These are phyloP conservation scores for Uropsilus gracilis DNA, from an alignment of 2,113 vertebrate genomes.

Conservation along the genomic window DNA sequence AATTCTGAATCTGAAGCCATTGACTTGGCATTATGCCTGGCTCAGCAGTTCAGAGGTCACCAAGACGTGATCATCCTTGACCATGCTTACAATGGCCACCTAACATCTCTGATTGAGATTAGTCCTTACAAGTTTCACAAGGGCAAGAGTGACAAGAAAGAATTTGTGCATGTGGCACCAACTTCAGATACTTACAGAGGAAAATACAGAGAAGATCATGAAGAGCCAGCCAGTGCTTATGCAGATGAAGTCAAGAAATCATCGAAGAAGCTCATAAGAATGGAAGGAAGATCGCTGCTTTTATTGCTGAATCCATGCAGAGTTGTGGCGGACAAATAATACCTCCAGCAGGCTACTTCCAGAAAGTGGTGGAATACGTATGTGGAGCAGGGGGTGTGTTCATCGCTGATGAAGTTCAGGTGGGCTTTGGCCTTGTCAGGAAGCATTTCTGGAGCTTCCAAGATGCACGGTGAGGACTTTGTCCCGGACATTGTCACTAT, in stretches of 20 bases:
- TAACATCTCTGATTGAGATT: conserved; percentile 97
- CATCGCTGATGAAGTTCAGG: conserved; percentile 98
- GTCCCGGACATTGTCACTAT: conserved; percentile 98
- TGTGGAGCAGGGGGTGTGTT: conserved; percentile 91
- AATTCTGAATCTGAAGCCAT: conserved; percentile 99
- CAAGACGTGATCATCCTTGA: conserved; percentile 96
- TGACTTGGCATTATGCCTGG: conserved; percentile 95
- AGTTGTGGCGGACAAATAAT: conserved; percentile 99
- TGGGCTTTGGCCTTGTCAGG: conserved; percentile 96
- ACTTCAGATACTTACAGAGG: conserved; percentile 96
- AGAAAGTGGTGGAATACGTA: conserved; percentile 98
- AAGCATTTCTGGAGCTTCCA: conserved; percentile 97
- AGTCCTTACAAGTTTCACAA: conserved; percentile 98
- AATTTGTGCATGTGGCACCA: conserved; percentile 95
- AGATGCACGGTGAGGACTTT: conserved; percentile 93
- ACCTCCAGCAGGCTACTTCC: conserved; percentile 96
- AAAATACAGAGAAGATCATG: conserved; percentile 92
- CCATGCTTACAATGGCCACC: conserved; percentile 97
- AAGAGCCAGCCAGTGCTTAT: conserved; percentile 92
- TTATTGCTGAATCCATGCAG: conserved; percentile 98
- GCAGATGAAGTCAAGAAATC: conserved; percentile 94
- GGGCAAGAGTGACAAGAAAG: conserved; percentile 88
- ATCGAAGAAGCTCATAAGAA: conserved; percentile 87
- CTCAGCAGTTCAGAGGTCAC: conserved; percentile 92
- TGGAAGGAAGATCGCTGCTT: conserved; percentile 95